Conservation (phyloP, 2,797 vertebrate species). For the Brachyalestes nurse region DNA sequence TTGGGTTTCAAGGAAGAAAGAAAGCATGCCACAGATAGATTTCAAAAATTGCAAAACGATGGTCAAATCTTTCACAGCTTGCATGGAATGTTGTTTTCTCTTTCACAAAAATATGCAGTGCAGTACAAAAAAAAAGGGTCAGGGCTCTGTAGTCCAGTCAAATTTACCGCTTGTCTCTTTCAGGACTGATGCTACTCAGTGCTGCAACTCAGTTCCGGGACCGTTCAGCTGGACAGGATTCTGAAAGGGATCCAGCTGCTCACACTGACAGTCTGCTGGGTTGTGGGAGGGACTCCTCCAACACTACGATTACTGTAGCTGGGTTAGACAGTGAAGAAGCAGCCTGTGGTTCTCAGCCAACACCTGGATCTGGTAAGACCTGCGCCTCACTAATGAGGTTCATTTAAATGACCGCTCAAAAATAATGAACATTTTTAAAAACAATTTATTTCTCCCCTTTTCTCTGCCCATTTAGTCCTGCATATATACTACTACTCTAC, state of each 20-base stretch:
- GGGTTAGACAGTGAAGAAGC: not conserved
- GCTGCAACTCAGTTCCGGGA: conserved; percentile 19
- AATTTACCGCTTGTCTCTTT: conserved; percentile 1
- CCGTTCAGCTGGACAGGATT: conserved; percentile 21
- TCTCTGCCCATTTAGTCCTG: not conserved
- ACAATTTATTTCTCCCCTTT: not conserved
- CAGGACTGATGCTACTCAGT: conserved; percentile 57
- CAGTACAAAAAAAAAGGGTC: not conserved
- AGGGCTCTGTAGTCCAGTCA: not conserved
- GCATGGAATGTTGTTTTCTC: not conserved
- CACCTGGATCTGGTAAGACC: not conserved
- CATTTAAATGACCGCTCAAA: not conserved
- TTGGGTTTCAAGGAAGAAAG: not conserved
- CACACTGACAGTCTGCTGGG: conserved; percentile 6
- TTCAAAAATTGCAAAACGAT: not conserved
- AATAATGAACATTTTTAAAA: not conserved
- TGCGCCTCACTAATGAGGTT: not conserved
- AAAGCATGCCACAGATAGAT: not conserved
- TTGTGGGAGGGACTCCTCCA: conserved; percentile 21
- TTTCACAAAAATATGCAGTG: not conserved
- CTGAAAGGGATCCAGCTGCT: conserved; percentile 17
- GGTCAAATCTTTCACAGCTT: not conserved
- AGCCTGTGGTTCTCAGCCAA: not conserved
- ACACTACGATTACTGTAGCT: not conserved
- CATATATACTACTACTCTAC: not conserved